Evolutionary conservation across 2,113 vertebrate species (phyloP).

Genomic region (Misgurnus mizolepis): DNA sequence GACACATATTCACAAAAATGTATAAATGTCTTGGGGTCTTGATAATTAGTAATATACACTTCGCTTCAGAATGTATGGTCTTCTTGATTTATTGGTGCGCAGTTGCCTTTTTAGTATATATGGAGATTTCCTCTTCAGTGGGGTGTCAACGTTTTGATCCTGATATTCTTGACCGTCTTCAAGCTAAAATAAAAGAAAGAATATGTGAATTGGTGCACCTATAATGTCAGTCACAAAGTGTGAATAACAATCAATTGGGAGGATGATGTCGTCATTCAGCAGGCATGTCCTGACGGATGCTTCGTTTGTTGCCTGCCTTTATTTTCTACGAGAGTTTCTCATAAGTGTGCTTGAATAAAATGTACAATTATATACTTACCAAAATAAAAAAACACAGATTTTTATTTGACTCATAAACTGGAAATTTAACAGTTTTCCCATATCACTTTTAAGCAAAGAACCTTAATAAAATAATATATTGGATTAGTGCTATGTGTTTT

Average conservation of each 20-base stretch:
- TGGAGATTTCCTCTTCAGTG: conserved; percentile 92
- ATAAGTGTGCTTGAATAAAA: conserved; percentile 16
- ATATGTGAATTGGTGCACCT: background rate
- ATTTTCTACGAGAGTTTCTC: conserved; percentile 4
- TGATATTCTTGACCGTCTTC: conserved; percentile 75
- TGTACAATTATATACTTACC: background rate
- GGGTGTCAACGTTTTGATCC: conserved; percentile 78
- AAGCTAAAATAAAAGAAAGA: conserved; percentile 68
- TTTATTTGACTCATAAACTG: background rate
- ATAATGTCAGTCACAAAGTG: background rate
- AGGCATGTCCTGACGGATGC: background rate
- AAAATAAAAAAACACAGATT: background rate
- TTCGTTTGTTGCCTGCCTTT: background rate
- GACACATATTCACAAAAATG: conserved; percentile 76
- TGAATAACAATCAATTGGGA: background rate
- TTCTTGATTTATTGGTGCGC: conserved; percentile 85
- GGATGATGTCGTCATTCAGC: background rate
- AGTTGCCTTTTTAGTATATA: conserved; percentile 94
- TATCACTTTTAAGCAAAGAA: background rate
- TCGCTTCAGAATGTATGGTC: conserved; percentile 95
- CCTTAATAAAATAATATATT: no score
- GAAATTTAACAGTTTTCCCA: background rate
- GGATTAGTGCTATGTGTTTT: background rate
- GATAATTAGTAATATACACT: conserved; percentile 83
- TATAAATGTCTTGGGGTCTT: conserved; percentile 53